A percentile compares a stretch with the other conserved stretches of the same genome.
These are phyloP conservation scores for Aix galericulata DNA, from an alignment of 2,113 vertebrate genomes.

Conservation along the genomic window DNA sequence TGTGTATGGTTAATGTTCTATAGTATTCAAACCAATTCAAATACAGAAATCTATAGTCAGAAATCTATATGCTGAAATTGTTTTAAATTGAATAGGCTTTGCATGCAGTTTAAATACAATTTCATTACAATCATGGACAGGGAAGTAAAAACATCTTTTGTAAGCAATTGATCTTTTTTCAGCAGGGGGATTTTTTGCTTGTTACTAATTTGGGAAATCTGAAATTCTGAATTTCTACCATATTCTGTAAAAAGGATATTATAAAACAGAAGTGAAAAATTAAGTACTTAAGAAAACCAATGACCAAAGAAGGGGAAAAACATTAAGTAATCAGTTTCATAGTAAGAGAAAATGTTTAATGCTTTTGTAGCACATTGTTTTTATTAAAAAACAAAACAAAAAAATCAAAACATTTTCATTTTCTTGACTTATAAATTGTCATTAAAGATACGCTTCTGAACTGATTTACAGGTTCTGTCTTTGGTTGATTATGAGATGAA, in stretches of 20 bases:
- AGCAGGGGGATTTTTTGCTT: neutral
- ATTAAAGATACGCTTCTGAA: neutral
- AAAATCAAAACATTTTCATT: neutral
- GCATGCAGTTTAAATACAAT: neutral
- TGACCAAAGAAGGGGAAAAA: neutral
- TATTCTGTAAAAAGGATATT: neutral
- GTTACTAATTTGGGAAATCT: neutral
- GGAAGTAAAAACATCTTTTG: neutral
- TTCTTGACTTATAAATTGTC: neutral
- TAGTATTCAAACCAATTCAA: neutral
- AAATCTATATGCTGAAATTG: neutral
- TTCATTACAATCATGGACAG: neutral
- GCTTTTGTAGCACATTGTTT: neutral
- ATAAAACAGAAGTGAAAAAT: neutral
- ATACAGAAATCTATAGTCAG: neutral
- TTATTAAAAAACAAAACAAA: neutral
- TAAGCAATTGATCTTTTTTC: neutral
- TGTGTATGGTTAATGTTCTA: neutral
- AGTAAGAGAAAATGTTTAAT: neutral
- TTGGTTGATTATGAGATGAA: neutral
- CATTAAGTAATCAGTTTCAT: neutral
- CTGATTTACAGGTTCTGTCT: rapidly evolving
- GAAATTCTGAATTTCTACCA: neutral
- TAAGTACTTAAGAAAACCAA: neutral
- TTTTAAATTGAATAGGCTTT: neutral